Evolutionary conservation across 2,888 invertebrate species (phyloP).

Genomic region (Perithous albicinctus): DNA sequence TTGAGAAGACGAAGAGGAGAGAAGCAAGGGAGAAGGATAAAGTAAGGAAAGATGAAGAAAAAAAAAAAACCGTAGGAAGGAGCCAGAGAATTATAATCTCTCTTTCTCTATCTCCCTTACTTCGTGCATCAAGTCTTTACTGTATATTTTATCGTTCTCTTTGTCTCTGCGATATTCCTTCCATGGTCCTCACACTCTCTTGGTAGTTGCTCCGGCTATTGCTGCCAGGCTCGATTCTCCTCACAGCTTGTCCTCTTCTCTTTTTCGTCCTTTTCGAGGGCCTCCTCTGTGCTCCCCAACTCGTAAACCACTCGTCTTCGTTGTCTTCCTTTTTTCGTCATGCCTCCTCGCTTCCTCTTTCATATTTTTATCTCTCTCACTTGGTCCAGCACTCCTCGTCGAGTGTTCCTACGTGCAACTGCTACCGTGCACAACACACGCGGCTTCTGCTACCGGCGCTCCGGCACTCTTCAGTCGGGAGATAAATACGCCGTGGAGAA

Average conservation of each 20-base stretch:
- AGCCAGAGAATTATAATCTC: slow-evolving; percentile 46
- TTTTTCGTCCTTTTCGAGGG: slow-evolving; percentile 76
- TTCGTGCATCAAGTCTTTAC: slow-evolving; percentile 46
- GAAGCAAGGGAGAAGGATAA: slow-evolving; percentile 41
- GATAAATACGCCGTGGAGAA: slow-evolving; percentile 62
- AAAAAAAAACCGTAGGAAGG: slow-evolving; percentile 13
- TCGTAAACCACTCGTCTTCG: slow-evolving; percentile 68
- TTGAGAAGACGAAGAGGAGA: slow-evolving; percentile 36
- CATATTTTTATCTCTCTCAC: slow-evolving; percentile 24
- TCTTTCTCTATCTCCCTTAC: slow-evolving; percentile 42
- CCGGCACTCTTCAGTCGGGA: slow-evolving; percentile 57
- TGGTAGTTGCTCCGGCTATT: slow-evolving; percentile 48
- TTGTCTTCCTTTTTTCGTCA: slow-evolving; percentile 52
- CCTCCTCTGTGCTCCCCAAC: slow-evolving; percentile 70
- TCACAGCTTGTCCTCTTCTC: slow-evolving; percentile 60
- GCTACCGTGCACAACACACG: slow-evolving; percentile 67
- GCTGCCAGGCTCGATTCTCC: slow-evolving; percentile 41
- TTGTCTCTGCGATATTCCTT: slow-evolving; percentile 55
- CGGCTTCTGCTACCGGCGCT: slow-evolving; percentile 36
- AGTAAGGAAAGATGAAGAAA: neutral
- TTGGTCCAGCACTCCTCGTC: slow-evolving; percentile 51
- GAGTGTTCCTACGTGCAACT: slow-evolving; percentile 62
- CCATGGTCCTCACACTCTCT: slow-evolving; percentile 43
- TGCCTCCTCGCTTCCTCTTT: slow-evolving; percentile 52
- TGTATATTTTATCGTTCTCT: slow-evolving; percentile 51